Conservation (phyloP, 2,888 invertebrate genomes). For the Cancer borealis region DNA sequence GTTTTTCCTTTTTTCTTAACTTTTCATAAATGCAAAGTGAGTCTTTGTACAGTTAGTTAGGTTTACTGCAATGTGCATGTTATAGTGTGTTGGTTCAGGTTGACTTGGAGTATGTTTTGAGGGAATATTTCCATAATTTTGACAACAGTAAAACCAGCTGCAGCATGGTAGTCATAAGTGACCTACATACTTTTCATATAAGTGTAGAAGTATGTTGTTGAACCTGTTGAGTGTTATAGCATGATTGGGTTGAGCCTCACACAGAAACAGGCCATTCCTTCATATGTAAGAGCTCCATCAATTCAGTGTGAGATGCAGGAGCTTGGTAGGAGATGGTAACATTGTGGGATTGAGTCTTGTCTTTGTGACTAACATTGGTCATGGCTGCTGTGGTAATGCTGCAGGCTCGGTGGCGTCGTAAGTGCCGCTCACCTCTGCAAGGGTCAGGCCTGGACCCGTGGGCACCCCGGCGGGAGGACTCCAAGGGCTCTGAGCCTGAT, state of each 20-base stretch:
- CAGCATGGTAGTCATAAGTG: constrained; percentile 53
- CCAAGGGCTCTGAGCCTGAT: constrained; percentile 76
- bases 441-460: constrained; percentile 75
- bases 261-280: constrained; percentile 44
- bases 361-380: constrained; percentile 62
- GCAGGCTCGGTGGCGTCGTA: constrained; percentile 77
- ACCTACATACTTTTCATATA: constrained; percentile 45
- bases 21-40: background rate
- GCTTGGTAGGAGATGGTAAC: constrained; percentile 35
- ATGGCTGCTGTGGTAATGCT: constrained; percentile 71
- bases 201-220: background rate
- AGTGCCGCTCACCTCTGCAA: constrained; percentile 76
- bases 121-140: background rate
- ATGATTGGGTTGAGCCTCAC: constrained; percentile 41
- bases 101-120: constrained; percentile 42
- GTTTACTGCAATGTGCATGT: constrained; percentile 24
- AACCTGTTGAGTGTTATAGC: constrained; percentile 23
- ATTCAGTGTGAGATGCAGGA: background rate
- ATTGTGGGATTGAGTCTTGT: constrained; percentile 43
- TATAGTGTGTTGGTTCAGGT: constrained; percentile 51
- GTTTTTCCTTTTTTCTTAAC: background rate
- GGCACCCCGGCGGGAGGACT: constrained; percentile 76
- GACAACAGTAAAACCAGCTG: constrained; percentile 22
- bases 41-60: background rate
- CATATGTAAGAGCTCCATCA: constrained; percentile 26